Percentiles rank a stretch among this genome's conserved stretches.
Conservation (phyloP, 1,140 invertebrate genomes). For the Drosophila rufa region DNA sequence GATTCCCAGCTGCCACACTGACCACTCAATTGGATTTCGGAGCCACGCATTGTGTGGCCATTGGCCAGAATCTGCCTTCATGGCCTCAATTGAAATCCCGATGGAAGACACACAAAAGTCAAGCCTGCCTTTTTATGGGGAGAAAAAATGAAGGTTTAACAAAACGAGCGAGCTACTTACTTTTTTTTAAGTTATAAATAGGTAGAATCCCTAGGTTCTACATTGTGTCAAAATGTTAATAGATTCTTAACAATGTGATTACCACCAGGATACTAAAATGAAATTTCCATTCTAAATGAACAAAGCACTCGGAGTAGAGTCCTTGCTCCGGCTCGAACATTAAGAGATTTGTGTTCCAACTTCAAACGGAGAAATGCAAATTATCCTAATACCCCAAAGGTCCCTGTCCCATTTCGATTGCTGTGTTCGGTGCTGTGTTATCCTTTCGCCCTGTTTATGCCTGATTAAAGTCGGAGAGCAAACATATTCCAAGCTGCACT, state of each 20-base stretch:
- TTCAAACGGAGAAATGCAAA: conserved; percentile 34
- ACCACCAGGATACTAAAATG: neutral
- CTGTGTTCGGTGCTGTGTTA: neutral
- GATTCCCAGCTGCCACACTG: conserved; percentile 24
- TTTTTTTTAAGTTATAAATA: neutral
- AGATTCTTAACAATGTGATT: conserved; percentile 1
- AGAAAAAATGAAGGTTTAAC: neutral
- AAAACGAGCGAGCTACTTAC: too few relatives aligned
- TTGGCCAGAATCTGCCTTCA: conserved; percentile 21
- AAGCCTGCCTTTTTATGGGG: too few relatives aligned
- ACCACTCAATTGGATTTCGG: conserved; percentile 54
- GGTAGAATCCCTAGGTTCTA: neutral
- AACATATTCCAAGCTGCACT: conserved; percentile 35
- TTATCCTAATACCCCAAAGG: conserved; percentile 26
- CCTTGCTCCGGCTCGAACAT: conserved; percentile 2
- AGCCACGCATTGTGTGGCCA: conserved; percentile 42
- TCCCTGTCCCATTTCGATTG: conserved; percentile 39
- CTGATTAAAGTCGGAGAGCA: conserved; percentile 47
- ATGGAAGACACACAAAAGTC: neutral
- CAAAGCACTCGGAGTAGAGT: neutral
- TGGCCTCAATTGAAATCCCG: conserved; percentile 57
- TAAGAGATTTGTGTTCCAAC: conserved; percentile 6
- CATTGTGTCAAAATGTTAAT: neutral
- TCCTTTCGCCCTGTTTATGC: conserved; percentile 25
- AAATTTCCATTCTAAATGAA: neutral